Base-by-base conservation (phyloP, 2,797 vertebrate species). In the Chelonia mydas region DNA sequence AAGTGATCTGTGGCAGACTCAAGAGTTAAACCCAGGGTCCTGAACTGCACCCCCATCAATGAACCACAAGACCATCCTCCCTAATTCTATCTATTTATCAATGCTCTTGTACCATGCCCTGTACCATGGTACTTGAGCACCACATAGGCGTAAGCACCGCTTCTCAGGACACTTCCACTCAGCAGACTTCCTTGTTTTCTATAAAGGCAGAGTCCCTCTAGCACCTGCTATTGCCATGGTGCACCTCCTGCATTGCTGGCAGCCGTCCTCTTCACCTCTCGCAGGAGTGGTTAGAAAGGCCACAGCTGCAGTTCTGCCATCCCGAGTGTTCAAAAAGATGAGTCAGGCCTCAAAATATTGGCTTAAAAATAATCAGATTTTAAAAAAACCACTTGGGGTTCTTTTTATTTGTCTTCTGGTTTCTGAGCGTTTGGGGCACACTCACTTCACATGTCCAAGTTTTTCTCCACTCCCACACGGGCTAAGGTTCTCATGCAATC, bases 11-110 rank as follows among this genome's bases (percentile, higher is more conserved):
- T 41, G 37, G 37, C 11, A 41, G n/a, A 21, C 19, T 21, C 68
- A 41, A 45, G 68, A 72, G 19, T 41, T 72, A 5, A 72, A 61
- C 59, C 13, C 11, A 61, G 23, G 41, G 11, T 3, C 10, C 68
- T 41, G 11, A 11, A 74, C 37, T 10, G 11, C 37, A 74, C 9
- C 5, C 1, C 37, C 8, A 11, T 74, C 10, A n/a, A 21, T 72
- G 68, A 74, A 74, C 68, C 37, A 41, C 21, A 74, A 74, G 23
- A 41, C 19, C 37, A 31, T 74, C 68, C 37, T 41, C 37, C 23
- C 68, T 41, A 31, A 0, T 0, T 51, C 51, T 86, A 12, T 27
- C 84, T 82, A 16, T 33, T 0, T 31, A 1, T n/a, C 1, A 0
- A 3, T 47, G 21, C 16, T 91, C 72, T 23, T 37, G 88, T 21